These are phyloP conservation scores for Drosophila insularis DNA, from an alignment of 1,140 invertebrate genomes.

Conservation along the genomic window DNA sequence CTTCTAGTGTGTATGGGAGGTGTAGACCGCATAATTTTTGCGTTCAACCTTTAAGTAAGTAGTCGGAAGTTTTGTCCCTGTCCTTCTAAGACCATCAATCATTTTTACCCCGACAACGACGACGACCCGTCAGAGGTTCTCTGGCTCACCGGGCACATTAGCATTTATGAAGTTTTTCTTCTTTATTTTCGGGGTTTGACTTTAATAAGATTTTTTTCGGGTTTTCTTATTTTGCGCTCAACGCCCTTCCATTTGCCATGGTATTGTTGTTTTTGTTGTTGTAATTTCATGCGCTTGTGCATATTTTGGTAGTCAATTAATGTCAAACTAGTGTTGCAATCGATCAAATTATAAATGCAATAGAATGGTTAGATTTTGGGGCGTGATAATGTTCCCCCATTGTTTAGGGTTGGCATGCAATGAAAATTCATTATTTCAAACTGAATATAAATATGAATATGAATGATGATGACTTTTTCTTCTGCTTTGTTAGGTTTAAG, in stretches of 20 bases:
- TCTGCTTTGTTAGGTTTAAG: slow-evolving; percentile 14
- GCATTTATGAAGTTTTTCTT: slow-evolving; percentile 72
- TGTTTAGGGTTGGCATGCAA: slow-evolving; percentile 33
- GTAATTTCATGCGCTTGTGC: slow-evolving; percentile 80
- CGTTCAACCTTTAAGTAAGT: slow-evolving; percentile 17
- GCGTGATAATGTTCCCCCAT: slow-evolving; percentile 14
- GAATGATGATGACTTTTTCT: slow-evolving; percentile 57
- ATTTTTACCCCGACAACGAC: slow-evolving; percentile 47
- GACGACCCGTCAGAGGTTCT: slow-evolving; percentile 30
- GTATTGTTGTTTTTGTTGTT: neutral
- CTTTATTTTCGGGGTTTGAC: slow-evolving; percentile 60
- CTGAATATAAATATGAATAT: slow-evolving; percentile 58
- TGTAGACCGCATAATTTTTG: slow-evolving; percentile 63
- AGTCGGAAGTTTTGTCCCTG: slow-evolving; percentile 46
- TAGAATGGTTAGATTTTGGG: slow-evolving; percentile 15
- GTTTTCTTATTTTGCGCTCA: neutral
- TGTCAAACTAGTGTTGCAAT: slow-evolving; percentile 77
- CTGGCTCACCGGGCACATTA: slow-evolving; percentile 61
- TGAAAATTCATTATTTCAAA: slow-evolving; percentile 61
- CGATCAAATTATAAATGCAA: slow-evolving; percentile 73
- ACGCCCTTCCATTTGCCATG: too few relatives aligned
- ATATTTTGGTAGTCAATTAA: slow-evolving; percentile 79
- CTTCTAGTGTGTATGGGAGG: neutral
- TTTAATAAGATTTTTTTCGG: slow-evolving; percentile 73
- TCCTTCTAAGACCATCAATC: slow-evolving; percentile 63